A percentile compares a stretch with the other conserved stretches of the same genome.
phyloP scores from a whole-genome alignment of 2,888 invertebrate species.

The Gandaritis pyraliata region DNA sequence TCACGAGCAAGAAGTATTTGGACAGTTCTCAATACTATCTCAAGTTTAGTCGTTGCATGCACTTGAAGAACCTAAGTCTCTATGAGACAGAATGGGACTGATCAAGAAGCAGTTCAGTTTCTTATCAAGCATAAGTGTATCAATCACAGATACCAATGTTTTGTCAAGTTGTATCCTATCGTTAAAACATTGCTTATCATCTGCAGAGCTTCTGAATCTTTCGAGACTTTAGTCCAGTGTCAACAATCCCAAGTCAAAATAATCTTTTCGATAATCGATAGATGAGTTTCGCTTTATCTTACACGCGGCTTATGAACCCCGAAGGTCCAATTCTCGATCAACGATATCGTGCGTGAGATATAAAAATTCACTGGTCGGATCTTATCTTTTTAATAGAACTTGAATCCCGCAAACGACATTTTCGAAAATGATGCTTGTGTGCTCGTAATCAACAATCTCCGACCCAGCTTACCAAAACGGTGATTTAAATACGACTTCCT shows the following conservation, averaged over 20 bases:
- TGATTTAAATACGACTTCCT: constrained; percentile 2
- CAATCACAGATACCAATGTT: too few relatives aligned
- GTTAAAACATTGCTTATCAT: constrained; percentile 1
- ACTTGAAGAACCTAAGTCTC: too few relatives aligned
- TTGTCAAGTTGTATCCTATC: too few relatives aligned
- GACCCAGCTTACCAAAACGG: constrained; percentile 16
- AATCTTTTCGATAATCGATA: constrained; percentile 6
- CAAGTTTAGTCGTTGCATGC: too few relatives aligned
- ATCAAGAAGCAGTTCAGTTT: too few relatives aligned
- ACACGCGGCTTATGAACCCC: too few relatives aligned
- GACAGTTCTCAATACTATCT: too few relatives aligned
- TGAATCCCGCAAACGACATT: not conserved
- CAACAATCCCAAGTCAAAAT: not conserved
- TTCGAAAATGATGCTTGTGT: not conserved
- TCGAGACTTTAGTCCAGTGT: not conserved
- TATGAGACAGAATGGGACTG: too few relatives aligned
- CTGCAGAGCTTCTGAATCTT: constrained; percentile 1
- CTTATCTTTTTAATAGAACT: not conserved
- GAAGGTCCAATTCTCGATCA: not conserved
- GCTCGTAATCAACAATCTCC: constrained; percentile 1
- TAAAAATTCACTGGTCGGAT: not conserved
- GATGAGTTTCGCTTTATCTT: constrained; percentile 6
- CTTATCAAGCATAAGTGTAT: too few relatives aligned
- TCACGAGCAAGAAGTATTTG: too few relatives aligned
- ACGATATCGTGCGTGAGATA: not conserved